phyloP scores from a whole-genome alignment of 2,113 vertebrate genomes.

The Erpornis zantholeuca region DNA sequence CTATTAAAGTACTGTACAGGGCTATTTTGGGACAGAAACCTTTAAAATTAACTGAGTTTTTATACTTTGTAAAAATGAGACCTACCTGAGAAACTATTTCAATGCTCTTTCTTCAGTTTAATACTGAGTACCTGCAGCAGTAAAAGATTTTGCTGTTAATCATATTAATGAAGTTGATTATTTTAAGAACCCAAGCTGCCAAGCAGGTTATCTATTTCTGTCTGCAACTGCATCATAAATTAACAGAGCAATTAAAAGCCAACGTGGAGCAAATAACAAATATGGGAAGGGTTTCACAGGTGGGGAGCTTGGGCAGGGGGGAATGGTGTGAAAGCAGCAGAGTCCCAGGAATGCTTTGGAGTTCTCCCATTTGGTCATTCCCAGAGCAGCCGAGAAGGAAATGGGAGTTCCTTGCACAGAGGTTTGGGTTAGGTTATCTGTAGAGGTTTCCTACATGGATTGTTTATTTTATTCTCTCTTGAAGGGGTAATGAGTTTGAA shows the following conservation, averaged over 20 bases:
- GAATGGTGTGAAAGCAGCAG: neutral
- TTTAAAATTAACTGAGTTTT: conserved; percentile 4
- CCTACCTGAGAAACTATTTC: neutral
- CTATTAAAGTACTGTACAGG: neutral
- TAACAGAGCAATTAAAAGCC: neutral
- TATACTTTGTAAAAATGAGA: neutral
- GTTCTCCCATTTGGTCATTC: neutral
- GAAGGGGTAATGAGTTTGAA: neutral
- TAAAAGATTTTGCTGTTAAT: neutral
- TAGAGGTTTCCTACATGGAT: accelerated
- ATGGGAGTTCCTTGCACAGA: neutral
- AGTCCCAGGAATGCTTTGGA: neutral
- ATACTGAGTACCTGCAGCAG: neutral
- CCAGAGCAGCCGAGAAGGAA: neutral
- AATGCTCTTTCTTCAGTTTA: neutral
- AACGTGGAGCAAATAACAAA: neutral
- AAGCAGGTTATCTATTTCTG: conserved; percentile 40
- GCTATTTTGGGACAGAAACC: conserved; percentile 23
- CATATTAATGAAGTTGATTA: conserved; percentile 38
- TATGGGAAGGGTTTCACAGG: neutral
- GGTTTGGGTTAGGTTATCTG: accelerated
- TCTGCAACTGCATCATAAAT: neutral
- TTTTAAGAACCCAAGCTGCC: conserved; percentile 18
- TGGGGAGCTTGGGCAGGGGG: neutral
- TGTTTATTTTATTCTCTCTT: neutral